Conservation (phyloP, 2,888 invertebrate genomes). For the Geophilus truncorum region DNA sequence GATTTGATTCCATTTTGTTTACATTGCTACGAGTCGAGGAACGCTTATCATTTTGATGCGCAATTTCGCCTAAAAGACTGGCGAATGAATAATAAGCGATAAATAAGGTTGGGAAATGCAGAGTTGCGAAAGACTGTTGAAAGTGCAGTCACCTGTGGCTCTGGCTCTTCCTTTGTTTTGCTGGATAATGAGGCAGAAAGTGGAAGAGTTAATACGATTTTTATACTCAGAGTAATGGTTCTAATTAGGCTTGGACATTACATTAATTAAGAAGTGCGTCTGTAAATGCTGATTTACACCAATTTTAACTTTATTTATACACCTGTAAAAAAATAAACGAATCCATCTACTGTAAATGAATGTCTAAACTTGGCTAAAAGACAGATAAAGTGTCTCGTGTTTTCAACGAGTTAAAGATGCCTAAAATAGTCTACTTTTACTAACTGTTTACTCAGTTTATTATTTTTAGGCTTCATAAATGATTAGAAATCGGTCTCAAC, state of each 20-base stretch:
- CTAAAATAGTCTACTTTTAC: too few species aligned
- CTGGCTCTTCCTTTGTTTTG: not conserved
- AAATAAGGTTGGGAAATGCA: not conserved
- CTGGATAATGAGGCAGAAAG: slow-evolving; percentile 3
- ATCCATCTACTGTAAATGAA: too few species aligned
- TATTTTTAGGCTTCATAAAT: too few species aligned
- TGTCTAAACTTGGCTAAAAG: too few species aligned
- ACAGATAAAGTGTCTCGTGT: too few species aligned
- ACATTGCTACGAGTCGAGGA: not conserved
- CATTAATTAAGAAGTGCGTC: slow-evolving; percentile 2
- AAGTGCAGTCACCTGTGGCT: not conserved
- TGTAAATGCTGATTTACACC: too few species aligned
- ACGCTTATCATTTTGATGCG: not conserved
- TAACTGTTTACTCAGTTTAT: too few species aligned
- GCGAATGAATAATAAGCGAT: not conserved
- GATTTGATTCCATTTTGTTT: not conserved
- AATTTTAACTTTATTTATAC: too few species aligned
- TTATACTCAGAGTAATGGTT: not conserved
- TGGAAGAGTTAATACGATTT: not conserved
- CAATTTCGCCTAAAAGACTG: not conserved
- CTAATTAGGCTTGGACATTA: too few species aligned
- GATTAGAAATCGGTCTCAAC: too few species aligned
- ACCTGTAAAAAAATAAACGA: too few species aligned
- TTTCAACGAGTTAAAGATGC: too few species aligned
- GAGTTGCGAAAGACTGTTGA: not conserved